These are phyloP conservation scores for Erinaceus europaeus DNA, from an alignment of 2,113 vertebrate species.

Conservation along the genomic window DNA sequence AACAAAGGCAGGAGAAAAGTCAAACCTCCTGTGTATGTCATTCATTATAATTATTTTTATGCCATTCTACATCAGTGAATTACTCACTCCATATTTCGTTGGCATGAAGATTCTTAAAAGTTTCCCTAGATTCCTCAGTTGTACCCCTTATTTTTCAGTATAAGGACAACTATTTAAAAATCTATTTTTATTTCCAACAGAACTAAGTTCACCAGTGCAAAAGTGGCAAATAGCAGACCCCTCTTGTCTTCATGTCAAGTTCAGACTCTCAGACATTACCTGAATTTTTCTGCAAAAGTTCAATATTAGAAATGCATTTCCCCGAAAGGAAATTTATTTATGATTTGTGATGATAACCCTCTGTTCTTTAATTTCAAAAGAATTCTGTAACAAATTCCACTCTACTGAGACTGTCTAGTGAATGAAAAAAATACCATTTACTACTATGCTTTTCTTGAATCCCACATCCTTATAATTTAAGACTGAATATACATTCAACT, in stretches of 20 bases:
- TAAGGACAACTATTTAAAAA: neutral
- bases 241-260: neutral
- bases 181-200: neutral
- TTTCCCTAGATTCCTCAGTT: neutral
- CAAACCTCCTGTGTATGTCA: accelerated
- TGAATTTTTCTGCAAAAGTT: neutral
- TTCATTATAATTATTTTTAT: neutral
- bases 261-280: neutral
- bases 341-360: neutral
- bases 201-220: neutral
- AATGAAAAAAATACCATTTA: neutral
- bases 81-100: neutral
- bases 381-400: neutral
- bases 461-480: neutral
- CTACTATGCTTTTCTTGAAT: neutral
- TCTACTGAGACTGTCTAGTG: neutral
- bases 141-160: neutral
- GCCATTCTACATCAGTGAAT: neutral
- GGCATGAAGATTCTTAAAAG: neutral
- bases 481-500: neutral
- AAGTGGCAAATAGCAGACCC: neutral
- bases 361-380: neutral
- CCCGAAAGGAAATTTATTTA: neutral
- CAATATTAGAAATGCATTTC: neutral
- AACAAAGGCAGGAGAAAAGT: accelerated